phyloP scores from a whole-genome alignment of 2,797 vertebrate genomes.

The Smutsia gigantea region DNA sequence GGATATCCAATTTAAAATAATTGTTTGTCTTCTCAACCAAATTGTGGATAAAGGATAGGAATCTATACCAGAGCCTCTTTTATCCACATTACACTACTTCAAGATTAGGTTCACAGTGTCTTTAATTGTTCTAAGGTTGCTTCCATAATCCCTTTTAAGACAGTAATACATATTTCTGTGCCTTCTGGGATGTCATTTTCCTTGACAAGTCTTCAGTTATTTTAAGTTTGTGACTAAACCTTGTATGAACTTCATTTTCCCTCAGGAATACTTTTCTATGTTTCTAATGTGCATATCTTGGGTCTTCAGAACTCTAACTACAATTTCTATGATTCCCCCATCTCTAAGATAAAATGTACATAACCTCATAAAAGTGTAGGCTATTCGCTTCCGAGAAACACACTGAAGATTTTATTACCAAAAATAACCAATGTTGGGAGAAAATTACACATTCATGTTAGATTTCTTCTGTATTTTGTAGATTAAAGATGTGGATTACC shows the following conservation, averaged over 20 bases:
- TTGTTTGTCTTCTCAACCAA: slow-evolving; percentile 16
- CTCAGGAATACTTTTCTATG: slow-evolving; percentile 48
- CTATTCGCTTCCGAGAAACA: slow-evolving; percentile 49
- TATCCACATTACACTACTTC: slow-evolving; percentile 7
- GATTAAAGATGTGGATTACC: neutral
- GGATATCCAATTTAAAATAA: neutral
- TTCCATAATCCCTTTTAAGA: slow-evolving; percentile 74
- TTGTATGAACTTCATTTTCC: slow-evolving; percentile 75
- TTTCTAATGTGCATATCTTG: slow-evolving; percentile 57
- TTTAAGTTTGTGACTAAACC: slow-evolving; percentile 82
- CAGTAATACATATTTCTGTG: slow-evolving; percentile 67
- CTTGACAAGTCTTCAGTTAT: slow-evolving; percentile 82
- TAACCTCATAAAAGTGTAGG: slow-evolving; percentile 23
- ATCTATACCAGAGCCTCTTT: slow-evolving; percentile 10
- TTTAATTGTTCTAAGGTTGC: slow-evolving; percentile 72
- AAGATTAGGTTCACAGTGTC: slow-evolving; percentile 31
- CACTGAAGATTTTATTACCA: slow-evolving; percentile 15
- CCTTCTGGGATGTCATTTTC: slow-evolving; percentile 75
- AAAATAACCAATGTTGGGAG: neutral
- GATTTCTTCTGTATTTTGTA: neutral
- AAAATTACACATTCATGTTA: neutral
- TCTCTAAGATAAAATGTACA: slow-evolving; percentile 42
- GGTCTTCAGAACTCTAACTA: slow-evolving; percentile 56
- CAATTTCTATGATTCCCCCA: slow-evolving; percentile 12
- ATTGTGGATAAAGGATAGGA: slow-evolving; percentile 18